Evolutionary conservation across 2,113 vertebrate genomes (phyloP).

Genomic region (Phrynocephalus versicolor): DNA sequence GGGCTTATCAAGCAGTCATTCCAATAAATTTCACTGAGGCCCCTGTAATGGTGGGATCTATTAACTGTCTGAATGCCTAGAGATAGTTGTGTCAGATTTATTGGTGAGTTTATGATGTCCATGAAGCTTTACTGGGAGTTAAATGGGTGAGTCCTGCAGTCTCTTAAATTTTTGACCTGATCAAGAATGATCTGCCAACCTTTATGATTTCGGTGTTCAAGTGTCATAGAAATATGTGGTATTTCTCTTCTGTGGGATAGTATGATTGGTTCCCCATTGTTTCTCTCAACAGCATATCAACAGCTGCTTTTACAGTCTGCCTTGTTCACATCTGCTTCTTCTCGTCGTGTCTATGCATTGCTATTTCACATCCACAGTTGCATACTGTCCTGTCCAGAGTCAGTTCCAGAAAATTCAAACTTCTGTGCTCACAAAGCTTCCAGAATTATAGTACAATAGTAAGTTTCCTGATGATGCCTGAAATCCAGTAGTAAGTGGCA

Average conservation of each 20-base stretch:
- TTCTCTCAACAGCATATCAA: not conserved
- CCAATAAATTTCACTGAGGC: not conserved
- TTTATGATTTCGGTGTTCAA: conserved; percentile 28
- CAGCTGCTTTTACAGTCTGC: conserved; percentile 44
- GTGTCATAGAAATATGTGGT: not conserved
- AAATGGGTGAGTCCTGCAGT: not conserved
- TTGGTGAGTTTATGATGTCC: conserved; percentile 26
- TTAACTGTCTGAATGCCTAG: not conserved
- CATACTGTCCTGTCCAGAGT: not conserved
- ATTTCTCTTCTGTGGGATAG: not conserved
- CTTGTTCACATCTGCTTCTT: conserved; percentile 48
- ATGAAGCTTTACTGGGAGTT: conserved; percentile 16
- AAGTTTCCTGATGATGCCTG: not conserved
- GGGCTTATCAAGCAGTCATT: not conserved
- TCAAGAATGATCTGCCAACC: not conserved
- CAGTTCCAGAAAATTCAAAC: not conserved
- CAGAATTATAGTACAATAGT: not conserved
- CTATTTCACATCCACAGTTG: not conserved
- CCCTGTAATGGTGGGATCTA: not conserved
- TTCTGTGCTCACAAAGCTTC: not conserved
- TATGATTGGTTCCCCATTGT: not conserved
- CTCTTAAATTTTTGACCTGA: not conserved
- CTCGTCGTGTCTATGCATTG: conserved; percentile 36
- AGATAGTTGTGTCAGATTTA: conserved; percentile 9
- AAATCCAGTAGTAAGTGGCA: too few relatives aligned